phyloP scores from a whole-genome alignment of 2,888 invertebrate species.

The Monochamus alternatus region DNA sequence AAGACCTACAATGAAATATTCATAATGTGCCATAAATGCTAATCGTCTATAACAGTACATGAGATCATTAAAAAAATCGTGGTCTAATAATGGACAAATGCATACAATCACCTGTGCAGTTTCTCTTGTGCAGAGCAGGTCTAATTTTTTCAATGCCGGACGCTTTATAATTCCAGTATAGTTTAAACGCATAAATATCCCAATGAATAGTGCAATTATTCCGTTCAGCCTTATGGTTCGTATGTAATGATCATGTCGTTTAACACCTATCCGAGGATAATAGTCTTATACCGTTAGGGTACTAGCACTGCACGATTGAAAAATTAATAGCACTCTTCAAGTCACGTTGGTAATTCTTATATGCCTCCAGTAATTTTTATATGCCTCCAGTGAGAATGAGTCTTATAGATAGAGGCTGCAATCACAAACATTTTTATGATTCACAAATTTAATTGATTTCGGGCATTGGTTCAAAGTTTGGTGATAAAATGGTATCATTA shows the following conservation, averaged over 20 bases:
- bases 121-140: neutral
- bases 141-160: slow-evolving; percentile 14
- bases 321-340: slow-evolving; percentile 23
- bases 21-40: too few relatives aligned
- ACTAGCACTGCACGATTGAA: slow-evolving; percentile 16
- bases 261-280: slow-evolving; percentile 36
- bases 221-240: slow-evolving; percentile 22
- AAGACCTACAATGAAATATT: too few relatives aligned
- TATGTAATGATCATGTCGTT: slow-evolving; percentile 35
- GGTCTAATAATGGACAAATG: too few relatives aligned
- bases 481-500: too few relatives aligned
- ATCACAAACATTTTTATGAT: too few relatives aligned
- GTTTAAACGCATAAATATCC: slow-evolving; percentile 20
- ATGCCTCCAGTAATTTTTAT: neutral
- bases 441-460: neutral
- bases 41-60: too few relatives aligned
- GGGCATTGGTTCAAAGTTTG: too few relatives aligned
- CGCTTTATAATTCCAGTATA: slow-evolving; percentile 9
- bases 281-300: slow-evolving; percentile 33
- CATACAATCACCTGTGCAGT: too few relatives aligned
- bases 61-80: too few relatives aligned
- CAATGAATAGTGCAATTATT: slow-evolving; percentile 27
- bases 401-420: too few relatives aligned
- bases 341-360: slow-evolving; percentile 15
- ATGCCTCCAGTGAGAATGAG: too few relatives aligned